A percentile compares a stretch with the other conserved stretches of the same genome.
Evolutionary conservation across 2,797 vertebrate species (phyloP).

Genomic region (Tokudaia tokunoshimensis): DNA sequence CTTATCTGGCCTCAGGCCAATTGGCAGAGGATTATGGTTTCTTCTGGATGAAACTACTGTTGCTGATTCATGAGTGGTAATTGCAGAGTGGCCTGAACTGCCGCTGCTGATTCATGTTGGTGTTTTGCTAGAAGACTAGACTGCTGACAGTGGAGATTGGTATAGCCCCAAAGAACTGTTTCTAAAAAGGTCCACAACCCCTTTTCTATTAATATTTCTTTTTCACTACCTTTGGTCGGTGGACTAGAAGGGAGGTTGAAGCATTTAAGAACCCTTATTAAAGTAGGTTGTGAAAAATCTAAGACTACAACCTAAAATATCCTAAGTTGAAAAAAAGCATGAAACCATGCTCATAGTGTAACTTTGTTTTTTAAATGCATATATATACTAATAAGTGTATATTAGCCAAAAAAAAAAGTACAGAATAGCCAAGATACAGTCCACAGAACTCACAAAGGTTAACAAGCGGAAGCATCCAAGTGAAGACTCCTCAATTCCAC

Average conservation of each 20-base stretch:
- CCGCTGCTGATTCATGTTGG: no score
- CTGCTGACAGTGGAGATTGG: not conserved
- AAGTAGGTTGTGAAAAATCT: not conserved
- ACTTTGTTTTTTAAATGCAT: not conserved
- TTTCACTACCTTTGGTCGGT: not conserved
- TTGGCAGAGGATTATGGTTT: not conserved
- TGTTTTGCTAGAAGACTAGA: not conserved
- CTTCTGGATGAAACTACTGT: not conserved
- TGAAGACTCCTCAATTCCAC: no score
- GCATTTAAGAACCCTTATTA: not conserved
- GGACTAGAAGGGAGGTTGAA: not conserved
- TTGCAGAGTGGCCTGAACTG: not conserved
- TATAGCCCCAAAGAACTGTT: not conserved
- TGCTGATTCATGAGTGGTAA: not conserved
- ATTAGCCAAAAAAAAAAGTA: no score
- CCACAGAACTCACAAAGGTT: no score
- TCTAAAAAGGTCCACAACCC: not conserved
- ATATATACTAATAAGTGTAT: not conserved
- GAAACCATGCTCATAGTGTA: not conserved
- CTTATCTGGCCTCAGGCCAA: not conserved
- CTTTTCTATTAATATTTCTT: not conserved
- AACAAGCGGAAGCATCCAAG: no score
- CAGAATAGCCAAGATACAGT: no score
- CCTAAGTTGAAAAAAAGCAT: not conserved
- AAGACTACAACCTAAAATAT: not conserved